Percentiles rank a stretch among this genome's conserved stretches.
Evolutionary conservation across 1,140 invertebrate genomes (phyloP).

Genomic region (Cecropterus lyciades): DNA sequence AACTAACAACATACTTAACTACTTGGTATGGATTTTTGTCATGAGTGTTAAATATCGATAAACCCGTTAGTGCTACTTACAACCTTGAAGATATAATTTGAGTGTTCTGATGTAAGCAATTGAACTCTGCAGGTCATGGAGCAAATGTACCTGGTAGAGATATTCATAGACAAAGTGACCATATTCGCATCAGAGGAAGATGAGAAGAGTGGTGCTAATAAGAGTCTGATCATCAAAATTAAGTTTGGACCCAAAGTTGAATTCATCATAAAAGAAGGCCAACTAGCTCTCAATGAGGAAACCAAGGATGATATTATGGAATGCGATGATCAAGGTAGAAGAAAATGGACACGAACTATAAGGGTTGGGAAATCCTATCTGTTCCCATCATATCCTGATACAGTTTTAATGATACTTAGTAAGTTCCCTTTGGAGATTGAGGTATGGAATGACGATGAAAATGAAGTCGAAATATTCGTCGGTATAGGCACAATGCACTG

Average conservation of each 20-base stretch:
- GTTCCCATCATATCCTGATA: slow-evolving; percentile 75
- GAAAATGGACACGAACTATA: slow-evolving; percentile 70
- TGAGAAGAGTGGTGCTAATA: slow-evolving; percentile 59
- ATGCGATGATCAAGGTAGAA: slow-evolving; percentile 62
- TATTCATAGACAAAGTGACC: slow-evolving; percentile 77
- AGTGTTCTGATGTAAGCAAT: slow-evolving; percentile 66
- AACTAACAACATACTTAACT: too few relatives aligned
- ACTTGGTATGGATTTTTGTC: not conserved
- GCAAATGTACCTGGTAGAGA: slow-evolving; percentile 80
- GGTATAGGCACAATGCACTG: slow-evolving; percentile 73
- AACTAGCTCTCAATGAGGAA: slow-evolving; percentile 61
- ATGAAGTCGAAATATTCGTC: slow-evolving; percentile 69
- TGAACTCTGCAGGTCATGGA: slow-evolving; percentile 79
- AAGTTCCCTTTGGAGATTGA: slow-evolving; percentile 76
- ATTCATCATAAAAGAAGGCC: slow-evolving; percentile 75
- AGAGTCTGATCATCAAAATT: slow-evolving; percentile 74
- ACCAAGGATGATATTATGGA: slow-evolving; percentile 65
- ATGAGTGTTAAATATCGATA: not conserved
- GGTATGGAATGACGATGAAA: slow-evolving; percentile 75
- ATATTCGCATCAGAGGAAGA: slow-evolving; percentile 63
- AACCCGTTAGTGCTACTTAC: not conserved
- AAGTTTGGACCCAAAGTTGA: slow-evolving; percentile 76
- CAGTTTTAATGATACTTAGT: slow-evolving; percentile 63
- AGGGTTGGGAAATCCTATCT: slow-evolving; percentile 76
- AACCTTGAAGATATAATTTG: slow-evolving; percentile 34